These are phyloP conservation scores for Machaerirhynchus nigripectus DNA, from an alignment of 2,113 vertebrate species.

Conservation along the genomic window DNA sequence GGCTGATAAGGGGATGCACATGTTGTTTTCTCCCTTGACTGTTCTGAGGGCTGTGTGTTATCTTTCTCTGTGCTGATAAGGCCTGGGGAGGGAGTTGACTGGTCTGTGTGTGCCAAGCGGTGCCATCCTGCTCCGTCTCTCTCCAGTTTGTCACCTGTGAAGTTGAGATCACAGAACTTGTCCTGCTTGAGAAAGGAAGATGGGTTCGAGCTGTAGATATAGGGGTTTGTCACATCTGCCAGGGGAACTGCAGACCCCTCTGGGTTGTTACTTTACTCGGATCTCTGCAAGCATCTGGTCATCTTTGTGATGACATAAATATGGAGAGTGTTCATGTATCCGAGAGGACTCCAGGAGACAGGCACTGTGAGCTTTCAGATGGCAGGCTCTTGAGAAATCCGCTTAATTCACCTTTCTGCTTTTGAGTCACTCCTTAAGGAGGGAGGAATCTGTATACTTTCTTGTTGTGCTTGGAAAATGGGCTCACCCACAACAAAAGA, in stretches of 20 bases:
- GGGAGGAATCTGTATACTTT: not conserved
- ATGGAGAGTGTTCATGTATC: fast-evolving
- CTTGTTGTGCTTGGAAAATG: not conserved
- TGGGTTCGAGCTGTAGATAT: not conserved
- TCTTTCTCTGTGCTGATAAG: not conserved
- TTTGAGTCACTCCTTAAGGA: not conserved
- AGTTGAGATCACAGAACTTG: not conserved
- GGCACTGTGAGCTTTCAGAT: not conserved
- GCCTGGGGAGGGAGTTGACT: not conserved
- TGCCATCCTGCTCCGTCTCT: not conserved
- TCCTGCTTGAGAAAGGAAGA: not conserved
- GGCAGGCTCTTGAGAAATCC: not conserved
- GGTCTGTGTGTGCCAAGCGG: fast-evolving
- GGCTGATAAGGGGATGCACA: not conserved
- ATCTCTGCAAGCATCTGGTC: not conserved
- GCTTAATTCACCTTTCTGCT: slow-evolving; percentile 17
- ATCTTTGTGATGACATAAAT: not conserved
- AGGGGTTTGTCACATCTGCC: not conserved
- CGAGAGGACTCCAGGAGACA: not conserved
- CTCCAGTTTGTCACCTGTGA: fast-evolving
- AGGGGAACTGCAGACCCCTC: not conserved
- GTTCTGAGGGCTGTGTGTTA: not conserved
- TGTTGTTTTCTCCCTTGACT: not conserved
- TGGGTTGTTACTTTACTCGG: fast-evolving
- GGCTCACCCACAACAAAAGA: slow-evolving; percentile 30